These are phyloP conservation scores for Dolichotis patagonum DNA, from an alignment of 2,113 vertebrate species.

Conservation along the genomic window DNA sequence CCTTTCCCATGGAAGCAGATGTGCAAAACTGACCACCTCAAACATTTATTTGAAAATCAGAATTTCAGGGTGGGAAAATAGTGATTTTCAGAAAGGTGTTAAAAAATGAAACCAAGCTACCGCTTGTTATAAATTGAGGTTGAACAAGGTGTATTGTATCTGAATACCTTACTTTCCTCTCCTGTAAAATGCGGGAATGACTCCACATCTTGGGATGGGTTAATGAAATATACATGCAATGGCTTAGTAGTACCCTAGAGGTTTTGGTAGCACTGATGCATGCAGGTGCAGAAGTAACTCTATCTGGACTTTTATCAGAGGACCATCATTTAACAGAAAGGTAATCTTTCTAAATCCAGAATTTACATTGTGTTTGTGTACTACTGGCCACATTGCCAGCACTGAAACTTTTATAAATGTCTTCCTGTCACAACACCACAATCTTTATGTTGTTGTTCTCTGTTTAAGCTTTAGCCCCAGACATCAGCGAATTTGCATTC, in stretches of 20 bases:
- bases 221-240: neutral
- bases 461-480: slow-evolving; percentile 49
- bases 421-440: slow-evolving; percentile 50
- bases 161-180: neutral
- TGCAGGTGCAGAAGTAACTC: neutral
- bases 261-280: neutral
- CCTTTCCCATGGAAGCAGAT: neutral
- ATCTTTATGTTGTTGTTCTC: slow-evolving; percentile 38
- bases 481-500: slow-evolving; percentile 57
- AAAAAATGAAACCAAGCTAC: neutral
- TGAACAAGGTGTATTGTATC: neutral
- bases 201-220: neutral
- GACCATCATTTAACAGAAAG: neutral
- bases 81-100: neutral
- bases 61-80: neutral
- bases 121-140: neutral
- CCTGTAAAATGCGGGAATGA: neutral
- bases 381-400: slow-evolving; percentile 41
- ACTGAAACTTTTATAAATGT: slow-evolving; percentile 54
- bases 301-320: slow-evolving; percentile 4
- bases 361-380: slow-evolving; percentile 51
- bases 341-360: slow-evolving; percentile 32
- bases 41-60: slow-evolving; percentile 26
- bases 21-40: neutral
- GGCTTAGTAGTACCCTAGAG: neutral